These are phyloP conservation scores for Corvus hawaiiensis DNA, from an alignment of 2,113 vertebrate species.

Conservation along the genomic window DNA sequence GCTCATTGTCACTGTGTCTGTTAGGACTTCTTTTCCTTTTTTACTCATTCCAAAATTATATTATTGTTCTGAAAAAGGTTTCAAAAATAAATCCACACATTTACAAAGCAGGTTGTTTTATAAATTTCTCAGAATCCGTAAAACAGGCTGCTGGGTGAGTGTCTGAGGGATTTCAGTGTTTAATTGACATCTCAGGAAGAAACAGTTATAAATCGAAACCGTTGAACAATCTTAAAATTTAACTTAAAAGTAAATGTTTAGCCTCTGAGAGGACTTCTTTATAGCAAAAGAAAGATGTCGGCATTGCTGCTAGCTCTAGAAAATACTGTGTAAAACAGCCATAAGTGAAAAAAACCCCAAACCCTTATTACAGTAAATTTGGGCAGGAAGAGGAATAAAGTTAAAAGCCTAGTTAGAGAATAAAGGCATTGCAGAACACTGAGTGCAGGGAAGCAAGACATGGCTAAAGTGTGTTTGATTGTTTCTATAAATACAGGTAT, in stretches of 20 bases:
- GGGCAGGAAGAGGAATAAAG: not conserved
- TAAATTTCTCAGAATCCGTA: not conserved
- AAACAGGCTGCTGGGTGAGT: not conserved
- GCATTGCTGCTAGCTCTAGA: not conserved
- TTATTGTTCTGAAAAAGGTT: not conserved
- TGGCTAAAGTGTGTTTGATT: not conserved
- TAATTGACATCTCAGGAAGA: not conserved
- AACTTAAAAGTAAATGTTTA: not conserved
- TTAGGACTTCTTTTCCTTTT: not conserved
- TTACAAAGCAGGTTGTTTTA: not conserved
- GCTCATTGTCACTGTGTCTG: not conserved
- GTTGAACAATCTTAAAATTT: not conserved
- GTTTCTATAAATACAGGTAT: constrained; percentile 2
- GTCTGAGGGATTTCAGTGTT: not conserved
- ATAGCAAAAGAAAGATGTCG: not conserved
- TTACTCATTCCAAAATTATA: not conserved
- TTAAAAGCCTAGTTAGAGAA: not conserved
- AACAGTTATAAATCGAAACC: not conserved
- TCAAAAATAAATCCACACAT: not conserved
- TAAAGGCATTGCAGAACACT: not conserved
- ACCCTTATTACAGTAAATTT: not conserved
- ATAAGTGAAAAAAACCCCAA: not conserved
- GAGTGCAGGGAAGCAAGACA: not conserved
- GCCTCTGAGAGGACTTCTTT: not conserved
- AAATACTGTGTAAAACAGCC: not conserved